These are phyloP conservation scores for Rhamphomyia laevipes DNA, from an alignment of 2,888 invertebrate species.

Conservation along the genomic window DNA sequence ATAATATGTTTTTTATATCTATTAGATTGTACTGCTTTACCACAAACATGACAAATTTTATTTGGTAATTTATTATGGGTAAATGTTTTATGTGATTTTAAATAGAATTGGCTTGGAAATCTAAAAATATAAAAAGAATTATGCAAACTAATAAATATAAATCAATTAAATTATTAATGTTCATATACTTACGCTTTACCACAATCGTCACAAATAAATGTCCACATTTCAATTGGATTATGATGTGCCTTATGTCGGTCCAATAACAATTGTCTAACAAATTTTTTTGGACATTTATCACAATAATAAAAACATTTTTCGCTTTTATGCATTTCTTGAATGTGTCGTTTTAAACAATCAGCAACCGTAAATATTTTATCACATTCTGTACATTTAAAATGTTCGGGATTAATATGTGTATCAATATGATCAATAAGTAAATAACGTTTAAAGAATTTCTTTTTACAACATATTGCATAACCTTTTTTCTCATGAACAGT, in stretches of 20 bases:
- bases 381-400: slow-evolving; percentile 32
- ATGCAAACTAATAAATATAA: not conserved
- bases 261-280: slow-evolving; percentile 30
- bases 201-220: slow-evolving; percentile 13
- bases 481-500: slow-evolving; percentile 27
- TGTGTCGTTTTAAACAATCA: slow-evolving; percentile 32
- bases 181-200: slow-evolving; percentile 11
- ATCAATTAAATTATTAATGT: not conserved
- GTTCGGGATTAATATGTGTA: slow-evolving; percentile 32
- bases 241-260: slow-evolving; percentile 33
- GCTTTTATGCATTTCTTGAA: slow-evolving; percentile 30
- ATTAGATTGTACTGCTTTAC: slow-evolving; percentile 20
- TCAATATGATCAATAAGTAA: slow-evolving; percentile 33
- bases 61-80: slow-evolving; percentile 11
- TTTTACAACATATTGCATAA: slow-evolving; percentile 32
- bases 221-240: slow-evolving; percentile 20
- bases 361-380: slow-evolving; percentile 33
- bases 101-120: slow-evolving; percentile 21
- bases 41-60: slow-evolving; percentile 35
- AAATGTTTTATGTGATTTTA: not conserved
- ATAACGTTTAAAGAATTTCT: slow-evolving; percentile 31
- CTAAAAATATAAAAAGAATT: slow-evolving; percentile 14
- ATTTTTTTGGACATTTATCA: slow-evolving; percentile 30
- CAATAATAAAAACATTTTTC: slow-evolving; percentile 30
- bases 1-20: slow-evolving; percentile 29